phyloP scores from a whole-genome alignment of 2,888 invertebrate genomes.

The Tiliacea citrago region DNA sequence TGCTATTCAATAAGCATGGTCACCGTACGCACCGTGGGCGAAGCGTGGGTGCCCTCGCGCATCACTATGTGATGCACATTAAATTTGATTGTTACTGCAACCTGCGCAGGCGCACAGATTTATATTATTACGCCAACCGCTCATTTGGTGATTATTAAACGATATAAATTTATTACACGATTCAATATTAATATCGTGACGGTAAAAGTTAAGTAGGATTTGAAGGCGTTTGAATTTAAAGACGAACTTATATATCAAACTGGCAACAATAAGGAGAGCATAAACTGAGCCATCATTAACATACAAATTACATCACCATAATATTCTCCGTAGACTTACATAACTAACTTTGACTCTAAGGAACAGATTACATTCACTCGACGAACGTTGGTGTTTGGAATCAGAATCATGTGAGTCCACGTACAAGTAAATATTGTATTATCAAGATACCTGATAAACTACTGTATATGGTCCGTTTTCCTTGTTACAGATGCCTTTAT shows the following conservation, averaged over 20 bases:
- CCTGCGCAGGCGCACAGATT: constrained; percentile 75
- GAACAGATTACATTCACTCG: constrained; percentile 12
- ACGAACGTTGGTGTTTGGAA: constrained; percentile 20
- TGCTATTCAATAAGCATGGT: constrained; percentile 67
- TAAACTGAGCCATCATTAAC: constrained; percentile 6
- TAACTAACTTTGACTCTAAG: constrained; percentile 14
- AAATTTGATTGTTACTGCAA: constrained; percentile 84
- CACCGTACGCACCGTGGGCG: constrained; percentile 78
- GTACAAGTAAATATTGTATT: constrained; percentile 46
- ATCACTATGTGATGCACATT: constrained; percentile 83
- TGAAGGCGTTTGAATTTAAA: constrained; percentile 33
- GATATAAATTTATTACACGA: constrained; percentile 73
- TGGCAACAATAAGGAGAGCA: neutral
- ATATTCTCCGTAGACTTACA: neutral
- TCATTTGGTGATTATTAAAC: constrained; percentile 74
- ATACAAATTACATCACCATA: constrained; percentile 12
- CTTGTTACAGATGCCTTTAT: constrained; percentile 65
- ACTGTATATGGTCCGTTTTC: constrained; percentile 56
- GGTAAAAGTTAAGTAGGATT: constrained; percentile 60
- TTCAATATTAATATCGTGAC: constrained; percentile 74
- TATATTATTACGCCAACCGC: constrained; percentile 73
- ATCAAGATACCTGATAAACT: constrained; percentile 55
- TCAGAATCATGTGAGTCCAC: constrained; percentile 28
- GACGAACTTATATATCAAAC: constrained; percentile 4
- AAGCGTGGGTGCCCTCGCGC: constrained; percentile 83